Base-by-base conservation (phyloP, 2,888 invertebrate species). In the Silvanus unidentatus region DNA sequence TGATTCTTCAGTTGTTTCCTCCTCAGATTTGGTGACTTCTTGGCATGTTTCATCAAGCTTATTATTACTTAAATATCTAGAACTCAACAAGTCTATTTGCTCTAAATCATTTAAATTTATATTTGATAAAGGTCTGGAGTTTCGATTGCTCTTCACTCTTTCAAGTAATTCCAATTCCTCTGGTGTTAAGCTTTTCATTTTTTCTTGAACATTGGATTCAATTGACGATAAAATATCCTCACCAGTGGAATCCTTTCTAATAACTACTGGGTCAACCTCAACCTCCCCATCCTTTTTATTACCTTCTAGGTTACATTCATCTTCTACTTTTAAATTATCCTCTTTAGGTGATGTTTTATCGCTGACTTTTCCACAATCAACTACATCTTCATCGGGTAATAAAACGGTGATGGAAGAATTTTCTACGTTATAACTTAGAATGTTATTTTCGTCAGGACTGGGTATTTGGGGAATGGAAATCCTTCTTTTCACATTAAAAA, bases 91-190 rank as follows among this genome's bases (percentile, higher is more conserved):
- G 16, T 61, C 54, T 29, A 66, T 60, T 5, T 64, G 37, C 2
- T 47, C 43, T 12, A 64, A 47, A 53, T 67, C 66, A 13, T 56
- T 49, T n/a, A 57, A 57, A 45, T 62, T 64, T 8, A 68, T 48
- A 14, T 61, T 63, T 1, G 67, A 66, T 38, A 60, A 50, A 4
- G 63, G 58, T 39, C 59, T 51, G 1, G 54, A 47, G 30, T 35
- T 44, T 39, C 48, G 47, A 13, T 44, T 43, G 16, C 41, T 40
- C 32, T 49, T 45, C 2, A 42, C 42, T 9, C 43, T 37, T 12
- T 38, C 45, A 28, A 56, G 29, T 10, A 58, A 40, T 9, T 44
- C 36, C 28, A 48, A 37, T 44, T 56, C 56, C 36, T 57, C 55
- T 6, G 43, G 30, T 6, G 54, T 54, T 12, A 54, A 44, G 8